Evolutionary conservation across 2,113 vertebrate genomes (phyloP), one percentile per base, ranked within the genome.

Genomic region (Entelurus aequoreus): DNA sequence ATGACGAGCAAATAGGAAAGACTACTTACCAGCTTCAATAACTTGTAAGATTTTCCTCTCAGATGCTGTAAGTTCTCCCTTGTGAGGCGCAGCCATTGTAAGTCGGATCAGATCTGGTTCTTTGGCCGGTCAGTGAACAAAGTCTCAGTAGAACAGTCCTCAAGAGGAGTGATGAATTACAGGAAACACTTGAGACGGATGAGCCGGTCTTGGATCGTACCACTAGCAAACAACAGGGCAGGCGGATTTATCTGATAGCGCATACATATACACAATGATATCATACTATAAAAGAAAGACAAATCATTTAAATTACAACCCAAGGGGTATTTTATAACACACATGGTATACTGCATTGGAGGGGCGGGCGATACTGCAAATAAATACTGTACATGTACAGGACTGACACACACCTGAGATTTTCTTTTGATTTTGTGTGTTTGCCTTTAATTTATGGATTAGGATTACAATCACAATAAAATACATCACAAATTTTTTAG

Each of bases 31-130:
- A 63, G 77, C 57, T 63, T 88, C 84, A 59, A 94, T 91, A 13
- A 88, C 86, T 36, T 87, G 85, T 68, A 95, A 71, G 66, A 95
- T 86, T 57, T 90, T 88, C 81, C 85, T 90, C 74, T 95, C 93
- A 61, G 92, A 89, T 6, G 60, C 56, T 16, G 88, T 89, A 69
- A 93, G 76, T 44, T 93, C 90, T 40, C 92, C 92, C 83, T 78
- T 92, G 81, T 76, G 79, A 5, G 81, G 67, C 48, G 88, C 84
- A 63, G 90, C 88, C 91, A 91, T 93, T 28, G 11, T 82, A 15
- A 48, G 15, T 15, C 60, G 42, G 47, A 1, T 66, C 21, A 37
- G 6, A 6, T 60, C 2, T 61, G 4, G 42, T 6, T 16, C 13
- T 15, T 15, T 16, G 12, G 38, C 46, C 40, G 44, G 21, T 53